phyloP scores from a whole-genome alignment of 2,888 invertebrate genomes.

The Xestia sexstrigata region DNA sequence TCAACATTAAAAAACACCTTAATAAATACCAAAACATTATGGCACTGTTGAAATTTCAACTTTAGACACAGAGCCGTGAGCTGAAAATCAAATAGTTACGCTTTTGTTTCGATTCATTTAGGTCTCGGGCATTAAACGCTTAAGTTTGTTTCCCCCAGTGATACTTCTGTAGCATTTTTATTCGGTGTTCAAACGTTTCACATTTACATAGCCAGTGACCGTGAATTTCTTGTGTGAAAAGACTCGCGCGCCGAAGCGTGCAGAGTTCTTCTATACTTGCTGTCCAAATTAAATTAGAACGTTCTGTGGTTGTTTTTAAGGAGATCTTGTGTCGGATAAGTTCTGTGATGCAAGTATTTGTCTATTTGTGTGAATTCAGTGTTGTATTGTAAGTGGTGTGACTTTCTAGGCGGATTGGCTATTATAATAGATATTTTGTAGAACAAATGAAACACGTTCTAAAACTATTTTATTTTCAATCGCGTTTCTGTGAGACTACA shows the following conservation, averaged over 20 bases:
- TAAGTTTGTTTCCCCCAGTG: slow-evolving; percentile 34
- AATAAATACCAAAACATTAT: not conserved
- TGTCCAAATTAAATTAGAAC: slow-evolving; percentile 86
- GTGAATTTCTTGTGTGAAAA: slow-evolving; percentile 90
- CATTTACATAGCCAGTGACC: slow-evolving; percentile 89
- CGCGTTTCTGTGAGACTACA: not conserved
- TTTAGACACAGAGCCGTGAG: not conserved
- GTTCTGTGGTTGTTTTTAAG: slow-evolving; percentile 61
- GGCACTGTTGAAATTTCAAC: not conserved
- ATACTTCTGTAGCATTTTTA: slow-evolving; percentile 44
- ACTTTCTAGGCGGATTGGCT: not conserved
- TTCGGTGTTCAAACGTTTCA: slow-evolving; percentile 71
- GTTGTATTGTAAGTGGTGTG: slow-evolving; percentile 4
- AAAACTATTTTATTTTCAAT: not conserved
- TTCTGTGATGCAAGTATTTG: slow-evolving; percentile 23
- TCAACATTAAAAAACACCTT: not conserved
- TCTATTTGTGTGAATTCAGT: slow-evolving; percentile 19
- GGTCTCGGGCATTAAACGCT: slow-evolving; percentile 7
- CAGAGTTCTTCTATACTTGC: slow-evolving; percentile 76
- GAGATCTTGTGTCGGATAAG: slow-evolving; percentile 51
- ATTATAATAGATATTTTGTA: not conserved
- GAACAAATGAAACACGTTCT: not conserved
- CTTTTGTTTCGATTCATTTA: not conserved
- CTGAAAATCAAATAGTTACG: not conserved
- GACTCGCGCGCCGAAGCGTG: slow-evolving; percentile 78